phyloP scores from a whole-genome alignment of 2,797 vertebrate species.

The Cetoscarus ocellatus region DNA sequence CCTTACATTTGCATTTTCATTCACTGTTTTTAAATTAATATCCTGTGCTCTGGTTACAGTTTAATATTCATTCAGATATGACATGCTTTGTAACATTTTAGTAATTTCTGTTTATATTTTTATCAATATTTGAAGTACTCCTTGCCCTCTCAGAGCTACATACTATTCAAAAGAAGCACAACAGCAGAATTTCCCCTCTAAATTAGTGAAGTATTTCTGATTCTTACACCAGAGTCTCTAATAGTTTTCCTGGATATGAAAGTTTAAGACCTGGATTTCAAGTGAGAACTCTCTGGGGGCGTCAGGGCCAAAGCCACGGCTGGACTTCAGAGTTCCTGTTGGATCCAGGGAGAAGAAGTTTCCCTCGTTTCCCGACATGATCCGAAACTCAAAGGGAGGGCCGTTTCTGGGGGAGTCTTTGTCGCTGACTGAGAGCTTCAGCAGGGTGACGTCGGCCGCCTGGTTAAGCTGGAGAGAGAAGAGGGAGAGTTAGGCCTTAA shows the following conservation, averaged over 20 bases:
- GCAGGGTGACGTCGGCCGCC: slow-evolving; percentile 88
- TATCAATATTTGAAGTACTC: no score
- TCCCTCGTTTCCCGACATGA: slow-evolving; percentile 91
- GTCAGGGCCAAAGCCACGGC: slow-evolving; percentile 82
- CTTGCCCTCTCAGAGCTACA: no score
- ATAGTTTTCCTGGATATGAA: slow-evolving; percentile 8
- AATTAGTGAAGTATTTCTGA: no score
- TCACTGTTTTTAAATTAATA: no score
- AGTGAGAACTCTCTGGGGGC: slow-evolving; percentile 89
- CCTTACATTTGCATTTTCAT: no score
- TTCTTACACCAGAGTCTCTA: no score
- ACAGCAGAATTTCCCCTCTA: no score
- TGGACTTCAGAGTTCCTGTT: slow-evolving; percentile 85
- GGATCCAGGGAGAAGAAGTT: slow-evolving; percentile 88
- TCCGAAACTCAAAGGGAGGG: slow-evolving; percentile 91
- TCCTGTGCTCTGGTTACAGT: no score
- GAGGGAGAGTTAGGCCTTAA: slow-evolving; percentile 2
- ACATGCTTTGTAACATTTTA: no score
- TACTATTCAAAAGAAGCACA: no score
- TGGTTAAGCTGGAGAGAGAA: slow-evolving; percentile 88
- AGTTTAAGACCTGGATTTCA: slow-evolving; percentile 88
- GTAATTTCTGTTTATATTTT: no score
- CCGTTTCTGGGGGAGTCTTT: slow-evolving; percentile 93
- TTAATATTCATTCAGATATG: no score
- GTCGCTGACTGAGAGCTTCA: slow-evolving; percentile 91